Evolutionary conservation across 2,797 vertebrate genomes (phyloP).

Genomic region (Microtus californicus): DNA sequence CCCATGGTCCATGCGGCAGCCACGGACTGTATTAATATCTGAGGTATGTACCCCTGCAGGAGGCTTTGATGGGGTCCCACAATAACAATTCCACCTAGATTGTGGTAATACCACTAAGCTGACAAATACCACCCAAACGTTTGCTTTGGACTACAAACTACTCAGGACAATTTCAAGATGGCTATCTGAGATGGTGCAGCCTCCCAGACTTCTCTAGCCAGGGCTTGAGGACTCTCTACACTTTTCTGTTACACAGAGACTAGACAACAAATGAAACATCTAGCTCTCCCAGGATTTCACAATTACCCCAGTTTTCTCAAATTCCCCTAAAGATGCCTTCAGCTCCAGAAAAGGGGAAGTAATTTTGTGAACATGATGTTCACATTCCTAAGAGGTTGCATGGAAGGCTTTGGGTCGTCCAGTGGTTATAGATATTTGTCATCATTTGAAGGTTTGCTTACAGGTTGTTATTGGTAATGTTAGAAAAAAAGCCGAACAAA

Average conservation of each 20-base stretch:
- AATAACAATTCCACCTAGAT: background rate
- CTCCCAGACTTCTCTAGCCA: no score
- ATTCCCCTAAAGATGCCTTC: background rate
- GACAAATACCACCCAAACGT: background rate
- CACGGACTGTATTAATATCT: background rate
- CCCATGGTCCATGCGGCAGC: background rate
- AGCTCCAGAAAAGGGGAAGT: background rate
- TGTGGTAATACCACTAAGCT: background rate
- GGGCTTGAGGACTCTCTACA: no score
- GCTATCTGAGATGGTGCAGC: no score
- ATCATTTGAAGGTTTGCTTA: background rate
- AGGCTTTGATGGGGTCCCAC: background rate
- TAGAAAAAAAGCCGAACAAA: background rate
- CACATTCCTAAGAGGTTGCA: background rate
- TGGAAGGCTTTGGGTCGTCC: accelerated
- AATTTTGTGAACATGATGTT: background rate
- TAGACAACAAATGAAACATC: no score
- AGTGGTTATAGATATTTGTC: background rate
- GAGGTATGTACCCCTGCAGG: background rate
- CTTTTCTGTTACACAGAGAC: no score
- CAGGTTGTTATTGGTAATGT: background rate
- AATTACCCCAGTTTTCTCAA: background rate
- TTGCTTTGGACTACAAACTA: background rate
- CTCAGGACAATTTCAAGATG: background rate
- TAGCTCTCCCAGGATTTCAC: no score